Conservation (phyloP, 2,888 invertebrate genomes). For the Eledona agricola region DNA sequence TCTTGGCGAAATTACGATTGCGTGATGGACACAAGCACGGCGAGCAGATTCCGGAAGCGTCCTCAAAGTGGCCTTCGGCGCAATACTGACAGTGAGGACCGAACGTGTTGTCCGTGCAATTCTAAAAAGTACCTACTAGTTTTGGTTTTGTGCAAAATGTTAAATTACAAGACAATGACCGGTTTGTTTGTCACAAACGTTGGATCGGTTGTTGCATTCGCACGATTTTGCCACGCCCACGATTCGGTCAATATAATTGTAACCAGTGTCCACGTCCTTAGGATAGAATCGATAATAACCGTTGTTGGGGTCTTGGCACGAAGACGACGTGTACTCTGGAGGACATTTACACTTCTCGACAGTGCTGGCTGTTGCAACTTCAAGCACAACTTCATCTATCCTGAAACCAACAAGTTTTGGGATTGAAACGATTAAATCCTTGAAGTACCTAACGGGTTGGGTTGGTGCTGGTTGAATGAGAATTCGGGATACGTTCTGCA, state of each 20-base stretch:
- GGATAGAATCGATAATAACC: constrained; percentile 86
- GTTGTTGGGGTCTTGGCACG: constrained; percentile 87
- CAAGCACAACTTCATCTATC: constrained; percentile 76
- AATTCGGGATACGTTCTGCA: constrained; percentile 85
- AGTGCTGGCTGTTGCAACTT: constrained; percentile 78
- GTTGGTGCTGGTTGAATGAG: constrained; percentile 64
- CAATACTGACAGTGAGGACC: constrained; percentile 87
- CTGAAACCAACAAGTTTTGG: constrained; percentile 56
- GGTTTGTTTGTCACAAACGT: constrained; percentile 81
- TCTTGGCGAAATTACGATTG: constrained; percentile 82
- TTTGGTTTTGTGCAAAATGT: constrained; percentile 13
- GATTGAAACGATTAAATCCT: constrained; percentile 6
- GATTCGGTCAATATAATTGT: constrained; percentile 77
- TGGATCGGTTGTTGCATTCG: constrained; percentile 81
- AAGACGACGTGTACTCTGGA: constrained; percentile 79
- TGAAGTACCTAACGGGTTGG: too few relatives aligned
- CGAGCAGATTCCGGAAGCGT: constrained; percentile 72
- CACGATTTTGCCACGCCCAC: constrained; percentile 81
- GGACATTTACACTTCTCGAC: constrained; percentile 91
- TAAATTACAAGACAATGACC: constrained; percentile 80
- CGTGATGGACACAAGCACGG: constrained; percentile 90
- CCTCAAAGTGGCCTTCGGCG: constrained; percentile 81
- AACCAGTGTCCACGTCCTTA: constrained; percentile 69
- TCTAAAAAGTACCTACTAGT: constrained; percentile 65
- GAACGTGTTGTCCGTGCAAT: constrained; percentile 84